Evolutionary conservation across 1,140 invertebrate genomes (phyloP), one percentile per base, ranked within the genome.

Genomic region (Palaemon carinicauda): DNA sequence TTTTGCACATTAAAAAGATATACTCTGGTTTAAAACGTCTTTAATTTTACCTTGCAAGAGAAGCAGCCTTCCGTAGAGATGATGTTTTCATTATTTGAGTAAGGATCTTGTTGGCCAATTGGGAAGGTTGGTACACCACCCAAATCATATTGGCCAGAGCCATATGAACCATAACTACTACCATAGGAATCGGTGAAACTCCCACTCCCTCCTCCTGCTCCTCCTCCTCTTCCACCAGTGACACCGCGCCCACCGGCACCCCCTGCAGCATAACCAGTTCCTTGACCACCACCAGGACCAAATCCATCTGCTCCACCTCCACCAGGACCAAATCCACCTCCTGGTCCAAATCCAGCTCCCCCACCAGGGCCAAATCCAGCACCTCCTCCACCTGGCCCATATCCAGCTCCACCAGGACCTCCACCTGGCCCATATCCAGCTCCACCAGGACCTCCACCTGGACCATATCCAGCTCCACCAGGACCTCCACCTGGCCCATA

Each of bases 11-110:
- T n/a, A n/a, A n/a, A n/a, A n/a, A n/a, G 60, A 54, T 41, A 14
- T 51, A 9, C 17, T 27, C 15, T 21, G 54, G 1, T 12, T 24
- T 31, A 17, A 82, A 71, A 65, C 14, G 19, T 17, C 24, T 88
- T 80, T 33, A 83, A 41, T 74, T 77, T 90, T 91, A 96, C 95
- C 93, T 97, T 96, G 93, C 96, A 98, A 21, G 96, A 95, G 92
- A 97, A 97, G 92, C 96, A 97, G 5, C 96, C 96, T 92, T 98
- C 96, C 0, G 96, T 96, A 1, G 95, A 95, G 53, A 97, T 96
- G 15, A 96, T 95, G 82, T 95, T 94, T 54, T 94, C 92, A 3
- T 92, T 91, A 52, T 92, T 92, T 73, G 92, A 91, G 87, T 93
- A 93, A 4, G 91, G 91, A 88, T 94, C 92, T 90, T 95, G 94